Evolutionary conservation across 2,888 invertebrate species (phyloP), one percentile per base, ranked within the genome.

Genomic region (Rhagophthalmus giganteus): DNA sequence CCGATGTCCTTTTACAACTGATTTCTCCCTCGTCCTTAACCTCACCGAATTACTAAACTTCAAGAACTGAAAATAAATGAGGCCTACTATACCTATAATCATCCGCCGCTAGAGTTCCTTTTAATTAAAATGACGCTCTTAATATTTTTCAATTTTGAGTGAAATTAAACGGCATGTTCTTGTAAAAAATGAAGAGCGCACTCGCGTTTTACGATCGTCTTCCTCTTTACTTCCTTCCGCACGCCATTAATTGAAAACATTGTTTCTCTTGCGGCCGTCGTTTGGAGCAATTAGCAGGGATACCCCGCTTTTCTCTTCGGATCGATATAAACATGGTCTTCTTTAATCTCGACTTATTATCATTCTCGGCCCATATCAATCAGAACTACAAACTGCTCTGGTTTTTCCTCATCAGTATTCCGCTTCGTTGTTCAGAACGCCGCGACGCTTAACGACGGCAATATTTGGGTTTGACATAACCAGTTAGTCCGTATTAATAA

Each of bases 381-480:
- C 72, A 73, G 71, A 68, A 64, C 63, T 64, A 59, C 44, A 49
- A 58, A 59, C 62, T 57, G 62, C 58, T 63, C 57, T 49, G 60
- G 62, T 63, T 69, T 70, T 65, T 66, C 68, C 74, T 75, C 74
- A 75, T 75, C 74, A 74, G 75, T 75, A 75, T 75, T 74, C 74
- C 69, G 63, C 61, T 66, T 67, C 64, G 63, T 50, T 59, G 63
- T 60, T 60, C 57, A 55, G 61, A 57, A 58, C 60, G 58, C 61
- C 63, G 69, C 66, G 65, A 65, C 66, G 68, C 69, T 71, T 74
- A 74, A 74, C 74, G 74, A 74, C 67, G 69, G 69, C 72, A 65
- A 73, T 72, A 74, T 74, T 76, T 76, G 76, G 73, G 69, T 75
- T 75, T 76, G 76, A 76, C 76, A 75, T 75, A 75, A 74, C 75